Percentiles rank a stretch among this genome's conserved stretches.
Conservation (phyloP, 2,113 vertebrate species). For the Hippocampus zosterae region DNA sequence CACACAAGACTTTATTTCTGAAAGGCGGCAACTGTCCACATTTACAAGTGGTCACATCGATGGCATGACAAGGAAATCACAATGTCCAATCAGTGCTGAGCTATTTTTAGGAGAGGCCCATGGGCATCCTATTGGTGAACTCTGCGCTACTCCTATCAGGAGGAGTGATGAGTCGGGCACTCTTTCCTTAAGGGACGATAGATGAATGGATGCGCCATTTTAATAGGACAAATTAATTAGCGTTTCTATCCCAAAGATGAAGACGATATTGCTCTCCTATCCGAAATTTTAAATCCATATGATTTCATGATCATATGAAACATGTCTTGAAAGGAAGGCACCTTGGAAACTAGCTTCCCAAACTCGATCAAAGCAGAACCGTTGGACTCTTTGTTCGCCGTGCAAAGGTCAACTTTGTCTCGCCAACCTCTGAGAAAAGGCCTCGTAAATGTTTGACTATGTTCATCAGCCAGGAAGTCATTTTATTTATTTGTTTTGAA, state of each 20-base stretch:
- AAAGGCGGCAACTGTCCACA: background rate
- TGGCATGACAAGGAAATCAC: background rate
- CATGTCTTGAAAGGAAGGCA: background rate
- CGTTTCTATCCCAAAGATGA: background rate
- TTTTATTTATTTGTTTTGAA: background rate
- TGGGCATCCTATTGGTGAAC: background rate
- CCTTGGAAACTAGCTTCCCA: background rate
- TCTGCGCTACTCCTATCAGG: too few species aligned
- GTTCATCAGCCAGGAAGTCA: background rate
- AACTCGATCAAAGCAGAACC: background rate
- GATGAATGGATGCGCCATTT: too few species aligned
- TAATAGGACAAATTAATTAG: background rate
- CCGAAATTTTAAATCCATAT: background rate
- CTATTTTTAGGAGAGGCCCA: background rate
- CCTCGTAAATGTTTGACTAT: conserved; percentile 48
- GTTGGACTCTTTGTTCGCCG: conserved; percentile 16
- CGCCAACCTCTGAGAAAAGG: conserved; percentile 13
- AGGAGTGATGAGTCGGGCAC: too few species aligned
- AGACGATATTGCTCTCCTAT: background rate
- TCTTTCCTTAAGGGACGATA: too few species aligned
- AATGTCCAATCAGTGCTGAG: background rate
- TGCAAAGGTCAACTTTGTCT: conserved; percentile 26
- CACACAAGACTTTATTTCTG: too few species aligned
- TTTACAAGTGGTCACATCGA: background rate
- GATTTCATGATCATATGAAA: background rate